Conservation (phyloP, 1,140 invertebrate species). For the Drosophila varians region DNA sequence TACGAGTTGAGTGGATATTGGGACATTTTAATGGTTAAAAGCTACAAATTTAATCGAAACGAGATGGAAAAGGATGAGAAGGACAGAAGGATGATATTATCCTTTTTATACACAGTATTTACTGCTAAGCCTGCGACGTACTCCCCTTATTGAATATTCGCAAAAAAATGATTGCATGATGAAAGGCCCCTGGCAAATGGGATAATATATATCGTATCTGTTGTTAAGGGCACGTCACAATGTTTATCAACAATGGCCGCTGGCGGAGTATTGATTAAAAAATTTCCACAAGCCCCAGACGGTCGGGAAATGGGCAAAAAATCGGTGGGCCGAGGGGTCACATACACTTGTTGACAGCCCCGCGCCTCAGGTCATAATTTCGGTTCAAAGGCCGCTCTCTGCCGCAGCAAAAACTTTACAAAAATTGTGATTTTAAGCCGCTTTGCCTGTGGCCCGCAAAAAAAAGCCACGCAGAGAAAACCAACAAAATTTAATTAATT, state of each 20-base stretch:
- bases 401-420: conserved; percentile 30
- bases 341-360: conserved; percentile 69
- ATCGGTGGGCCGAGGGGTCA: not conserved
- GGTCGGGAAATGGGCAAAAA: not conserved
- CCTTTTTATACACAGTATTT: not conserved
- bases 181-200: conserved; percentile 26
- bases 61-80: not conserved
- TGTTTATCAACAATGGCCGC: conserved; percentile 72
- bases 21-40: not conserved
- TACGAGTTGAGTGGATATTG: conserved; percentile 24
- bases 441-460: conserved; percentile 39
- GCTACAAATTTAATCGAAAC: conserved; percentile 8
- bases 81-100: not conserved
- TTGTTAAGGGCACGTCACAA: conserved; percentile 46
- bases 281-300: conserved; percentile 32
- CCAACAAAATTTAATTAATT: conserved; percentile 71
- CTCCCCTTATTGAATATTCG: conserved; percentile 14
- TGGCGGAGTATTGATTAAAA: conserved; percentile 75
- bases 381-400: conserved; percentile 57
- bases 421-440: conserved; percentile 66
- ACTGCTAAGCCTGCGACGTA: not conserved
- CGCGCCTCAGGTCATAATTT: conserved; percentile 50
- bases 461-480: conserved; percentile 1
- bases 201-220: conserved; percentile 63
- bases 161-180: conserved; percentile 31